Conservation (phyloP, 2,888 invertebrate genomes). For the Emesis russula region DNA sequence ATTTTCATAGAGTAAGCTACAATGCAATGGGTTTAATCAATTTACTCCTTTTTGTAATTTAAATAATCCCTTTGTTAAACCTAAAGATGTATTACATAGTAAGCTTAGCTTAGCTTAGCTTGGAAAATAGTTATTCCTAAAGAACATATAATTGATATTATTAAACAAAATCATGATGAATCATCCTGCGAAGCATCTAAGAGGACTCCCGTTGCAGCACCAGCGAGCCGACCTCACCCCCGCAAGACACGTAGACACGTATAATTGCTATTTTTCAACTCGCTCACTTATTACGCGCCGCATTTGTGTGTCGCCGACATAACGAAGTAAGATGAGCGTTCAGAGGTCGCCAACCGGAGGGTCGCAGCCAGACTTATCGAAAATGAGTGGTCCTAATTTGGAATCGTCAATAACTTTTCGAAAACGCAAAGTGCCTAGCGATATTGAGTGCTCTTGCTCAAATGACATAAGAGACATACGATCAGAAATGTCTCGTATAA, state of each 20-base stretch:
- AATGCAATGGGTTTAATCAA: too few relatives aligned
- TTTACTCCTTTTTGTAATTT: too few relatives aligned
- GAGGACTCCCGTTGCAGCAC: neutral
- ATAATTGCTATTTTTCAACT: conserved; percentile 27
- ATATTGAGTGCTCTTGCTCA: too few relatives aligned
- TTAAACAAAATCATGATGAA: too few relatives aligned
- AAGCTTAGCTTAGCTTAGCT: too few relatives aligned
- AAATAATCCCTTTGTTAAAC: too few relatives aligned
- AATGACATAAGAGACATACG: too few relatives aligned
- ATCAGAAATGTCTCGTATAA: too few relatives aligned
- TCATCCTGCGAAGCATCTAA: neutral
- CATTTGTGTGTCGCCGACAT: neutral
- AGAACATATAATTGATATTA: too few relatives aligned
- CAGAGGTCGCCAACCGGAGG: neutral
- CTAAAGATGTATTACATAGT: too few relatives aligned
- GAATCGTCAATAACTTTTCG: conserved; percentile 6
- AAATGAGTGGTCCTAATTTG: neutral
- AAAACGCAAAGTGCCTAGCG: neutral
- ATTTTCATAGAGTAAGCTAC: too few relatives aligned
- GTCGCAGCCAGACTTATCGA: neutral
- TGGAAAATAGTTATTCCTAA: too few relatives aligned
- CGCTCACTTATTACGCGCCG: conserved; percentile 9
- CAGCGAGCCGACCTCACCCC: conserved; percentile 24
- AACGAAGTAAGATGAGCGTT: neutral
- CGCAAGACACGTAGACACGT: conserved; percentile 19